Base-by-base conservation (phyloP, 2,888 invertebrate species). In the Cheilosia vernalis region DNA sequence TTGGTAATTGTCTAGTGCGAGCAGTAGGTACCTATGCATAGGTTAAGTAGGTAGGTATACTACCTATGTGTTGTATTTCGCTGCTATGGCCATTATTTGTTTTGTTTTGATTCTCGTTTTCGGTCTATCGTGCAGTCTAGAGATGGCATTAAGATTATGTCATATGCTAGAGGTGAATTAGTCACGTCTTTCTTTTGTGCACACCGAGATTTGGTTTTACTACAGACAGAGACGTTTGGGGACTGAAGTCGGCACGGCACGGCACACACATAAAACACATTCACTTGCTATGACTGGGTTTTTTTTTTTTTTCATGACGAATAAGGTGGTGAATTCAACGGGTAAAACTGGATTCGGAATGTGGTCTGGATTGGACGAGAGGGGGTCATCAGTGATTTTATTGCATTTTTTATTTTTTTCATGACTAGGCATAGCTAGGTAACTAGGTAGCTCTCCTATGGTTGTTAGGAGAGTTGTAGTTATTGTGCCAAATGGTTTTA, bases 131-230 rank as follows among this genome's bases (percentile, higher is more conserved):
- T 61, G 61, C 53, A 61, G 67, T 79, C 79, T 79, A 67, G 67
- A 69, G 67, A 56, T 84, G 83, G 58, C 83, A 80, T 63, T 84
- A 63, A 74, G 67, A 84, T 84, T 84, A 84, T 84, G 73, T 84
- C 83, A 84, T 80, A 69, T 79, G 73, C 66, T 79, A 69, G 56
- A 83, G 83, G 83, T 79, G 83, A 83, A 61, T 73, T 83, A 73
- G 83, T 84, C 79, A 80, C 79, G 79, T 73, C 80, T 55, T 51
- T 40, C 47, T 51, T 61, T 55, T 19, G 24, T 33, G n/a, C 9
- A 47, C 37, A 42, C 19, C 53, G 21, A 21, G 51, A 51, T 55
- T 37, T 37, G 13, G 17, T 58, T 64, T 64, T 51, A 19, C 13
- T 33, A n/a, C 17, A 33, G 13, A 21, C 24, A 44, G 21, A 47